Evolutionary conservation across 2,797 vertebrate genomes (phyloP).

Genomic region (Ficedula albicollis): DNA sequence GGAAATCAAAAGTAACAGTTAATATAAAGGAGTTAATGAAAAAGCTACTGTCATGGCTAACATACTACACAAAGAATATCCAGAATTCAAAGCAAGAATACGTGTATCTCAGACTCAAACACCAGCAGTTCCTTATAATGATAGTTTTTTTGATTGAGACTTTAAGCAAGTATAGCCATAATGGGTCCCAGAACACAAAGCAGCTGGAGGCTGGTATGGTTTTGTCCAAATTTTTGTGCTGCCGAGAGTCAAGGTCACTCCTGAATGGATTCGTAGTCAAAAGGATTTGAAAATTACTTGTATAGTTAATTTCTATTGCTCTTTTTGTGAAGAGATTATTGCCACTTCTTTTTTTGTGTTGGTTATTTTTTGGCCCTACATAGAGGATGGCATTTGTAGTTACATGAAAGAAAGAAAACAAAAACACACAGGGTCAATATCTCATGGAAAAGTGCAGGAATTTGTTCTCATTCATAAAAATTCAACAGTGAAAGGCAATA

Average conservation of each 20-base stretch:
- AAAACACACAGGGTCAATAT: background rate
- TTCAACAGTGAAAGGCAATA: background rate
- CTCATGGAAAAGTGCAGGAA: background rate
- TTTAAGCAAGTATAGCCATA: background rate
- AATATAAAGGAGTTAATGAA: background rate
- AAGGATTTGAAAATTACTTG: background rate
- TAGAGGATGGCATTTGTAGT: rapidly evolving
- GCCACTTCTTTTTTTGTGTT: background rate
- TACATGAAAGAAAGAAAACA: background rate
- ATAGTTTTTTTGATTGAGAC: background rate
- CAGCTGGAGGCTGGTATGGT: rapidly evolving
- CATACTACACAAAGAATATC: background rate
- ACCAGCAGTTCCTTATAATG: background rate
- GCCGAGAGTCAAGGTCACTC: background rate
- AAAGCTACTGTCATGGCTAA: background rate
- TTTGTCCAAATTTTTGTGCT: background rate
- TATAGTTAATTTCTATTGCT: background rate
- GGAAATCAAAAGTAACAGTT: background rate
- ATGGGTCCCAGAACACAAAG: background rate
- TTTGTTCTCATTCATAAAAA: background rate
- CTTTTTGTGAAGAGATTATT: background rate
- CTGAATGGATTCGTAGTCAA: background rate
- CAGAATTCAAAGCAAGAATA: background rate
- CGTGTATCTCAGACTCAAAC: background rate
- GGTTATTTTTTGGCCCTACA: background rate